Percentiles rank a stretch among this genome's conserved stretches.
These are phyloP conservation scores for Pseudoips prasinana DNA, from an alignment of 2,888 invertebrate genomes.

Conservation along the genomic window DNA sequence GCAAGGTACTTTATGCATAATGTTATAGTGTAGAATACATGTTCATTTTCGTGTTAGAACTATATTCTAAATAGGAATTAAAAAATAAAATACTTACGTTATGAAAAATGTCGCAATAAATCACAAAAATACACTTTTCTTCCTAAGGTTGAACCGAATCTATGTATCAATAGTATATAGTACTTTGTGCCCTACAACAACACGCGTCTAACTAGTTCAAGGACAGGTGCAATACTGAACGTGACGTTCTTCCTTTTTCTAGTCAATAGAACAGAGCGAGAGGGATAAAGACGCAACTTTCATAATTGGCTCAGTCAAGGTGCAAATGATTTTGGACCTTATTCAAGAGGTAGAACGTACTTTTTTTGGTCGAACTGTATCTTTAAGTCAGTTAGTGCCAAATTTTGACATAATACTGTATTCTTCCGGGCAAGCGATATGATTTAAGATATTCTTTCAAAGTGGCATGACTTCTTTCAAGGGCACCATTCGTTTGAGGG, in stretches of 20 bases:
- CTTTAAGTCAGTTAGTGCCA: constrained; percentile 7
- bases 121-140: constrained; percentile 7
- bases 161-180: constrained; percentile 1
- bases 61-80: constrained; percentile 6
- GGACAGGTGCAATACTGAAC: not conserved
- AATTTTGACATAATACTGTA: constrained; percentile 5
- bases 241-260: constrained; percentile 5
- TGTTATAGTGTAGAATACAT: no score
- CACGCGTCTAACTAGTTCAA: not conserved
- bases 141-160: constrained; percentile 3
- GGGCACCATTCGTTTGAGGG: no score
- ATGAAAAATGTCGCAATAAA: constrained; percentile 2
- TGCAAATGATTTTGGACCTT: constrained; percentile 5
- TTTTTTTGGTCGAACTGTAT: constrained; percentile 9
- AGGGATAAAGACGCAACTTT: no score
- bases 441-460: not conserved
- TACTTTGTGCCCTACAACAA: not conserved
- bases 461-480: no score
- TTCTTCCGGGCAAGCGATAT: constrained; percentile 6
- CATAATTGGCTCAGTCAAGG: constrained; percentile 2
- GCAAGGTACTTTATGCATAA: constrained; percentile 4
- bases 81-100: constrained; percentile 7
- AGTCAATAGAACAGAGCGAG: constrained; percentile 6
- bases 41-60: no score
- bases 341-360: constrained; percentile 9